Evolutionary conservation across 1,140 invertebrate genomes (phyloP), one percentile per base, ranked within the genome.

Genomic region (Psilanteris sp.): DNA sequence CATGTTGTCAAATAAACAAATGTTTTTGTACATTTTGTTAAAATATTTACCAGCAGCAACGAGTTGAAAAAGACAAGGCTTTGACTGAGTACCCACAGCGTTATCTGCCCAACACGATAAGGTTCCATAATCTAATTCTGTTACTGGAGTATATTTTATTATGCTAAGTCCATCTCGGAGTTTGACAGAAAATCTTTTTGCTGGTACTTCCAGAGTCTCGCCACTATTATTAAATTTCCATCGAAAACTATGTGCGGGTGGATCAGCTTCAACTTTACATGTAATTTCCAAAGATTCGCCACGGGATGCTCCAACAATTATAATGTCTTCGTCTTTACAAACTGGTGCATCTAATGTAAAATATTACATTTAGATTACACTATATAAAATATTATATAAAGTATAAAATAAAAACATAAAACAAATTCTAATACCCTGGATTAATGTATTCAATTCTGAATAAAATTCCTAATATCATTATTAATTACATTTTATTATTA

Each of bases 181-280:
- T 31, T 86, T 85, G 26, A 88, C 81, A 14, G 90, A 91, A 88
- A 91, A 95, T 48, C 92, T 86, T 82, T 93, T 93, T 10, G 91
- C 90, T 43, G 92, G 91, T 37, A 95, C 92, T 84, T 95, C 93
- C 36, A 95, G 85, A 14, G 94, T 95, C 86, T 96, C 94, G 6
- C 93, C 93, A 9, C 94, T 95, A 88, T 96, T 96, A 89, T 96
- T 96, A 89, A 96, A 96, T 88, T 95, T 95, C 95, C 95, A 96
- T 75, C 94, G 92, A 89, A 97, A 97, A 79, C 91, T 93, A 75
- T 91, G 90, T 9, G 94, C 95, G 7, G 93, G 93, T 0, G 96
- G 95, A 90, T 96, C 95, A 0, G 95, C 94, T 82, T 96, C 94
- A 62, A 97, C 93, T 84, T 93, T 93, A 86, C 96, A 97, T 9